Evolutionary conservation across 2,797 vertebrate species (phyloP).

Genomic region (Clarias fuscus): DNA sequence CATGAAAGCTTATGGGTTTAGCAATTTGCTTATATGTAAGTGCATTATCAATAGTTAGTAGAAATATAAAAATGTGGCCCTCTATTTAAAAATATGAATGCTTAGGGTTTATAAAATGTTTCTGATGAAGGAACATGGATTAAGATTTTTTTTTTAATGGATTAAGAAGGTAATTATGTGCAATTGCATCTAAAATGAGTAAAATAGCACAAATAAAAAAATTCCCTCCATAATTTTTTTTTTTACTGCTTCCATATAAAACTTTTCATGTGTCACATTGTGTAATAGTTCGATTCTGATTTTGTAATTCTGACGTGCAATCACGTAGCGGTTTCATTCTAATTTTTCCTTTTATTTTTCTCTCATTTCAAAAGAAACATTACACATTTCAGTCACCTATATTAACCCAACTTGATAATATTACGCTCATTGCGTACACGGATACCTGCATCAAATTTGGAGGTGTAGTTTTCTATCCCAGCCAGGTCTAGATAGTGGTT

Average conservation of each 20-base stretch:
- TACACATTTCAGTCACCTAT: background rate
- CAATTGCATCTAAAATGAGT: background rate
- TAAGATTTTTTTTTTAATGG: background rate
- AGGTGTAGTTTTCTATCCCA: constrained; percentile 84
- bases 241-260: background rate
- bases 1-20: background rate
- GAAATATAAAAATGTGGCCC: background rate
- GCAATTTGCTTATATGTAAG: background rate
- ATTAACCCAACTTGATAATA: background rate
- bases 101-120: background rate
- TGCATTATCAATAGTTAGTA: background rate
- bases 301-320: background rate
- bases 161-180: background rate
- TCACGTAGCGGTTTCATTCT: background rate
- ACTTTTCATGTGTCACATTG: background rate
- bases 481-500: constrained; percentile 87
- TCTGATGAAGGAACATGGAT: background rate
- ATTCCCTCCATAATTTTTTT: background rate
- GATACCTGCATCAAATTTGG: constrained; percentile 72
- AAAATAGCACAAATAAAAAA: background rate
- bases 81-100: background rate
- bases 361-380: background rate
- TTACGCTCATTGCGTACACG: background rate
- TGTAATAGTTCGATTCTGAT: background rate
- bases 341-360: background rate